Evolutionary conservation across 1,140 invertebrate genomes (phyloP).

Genomic region (Scylla paramamosain): DNA sequence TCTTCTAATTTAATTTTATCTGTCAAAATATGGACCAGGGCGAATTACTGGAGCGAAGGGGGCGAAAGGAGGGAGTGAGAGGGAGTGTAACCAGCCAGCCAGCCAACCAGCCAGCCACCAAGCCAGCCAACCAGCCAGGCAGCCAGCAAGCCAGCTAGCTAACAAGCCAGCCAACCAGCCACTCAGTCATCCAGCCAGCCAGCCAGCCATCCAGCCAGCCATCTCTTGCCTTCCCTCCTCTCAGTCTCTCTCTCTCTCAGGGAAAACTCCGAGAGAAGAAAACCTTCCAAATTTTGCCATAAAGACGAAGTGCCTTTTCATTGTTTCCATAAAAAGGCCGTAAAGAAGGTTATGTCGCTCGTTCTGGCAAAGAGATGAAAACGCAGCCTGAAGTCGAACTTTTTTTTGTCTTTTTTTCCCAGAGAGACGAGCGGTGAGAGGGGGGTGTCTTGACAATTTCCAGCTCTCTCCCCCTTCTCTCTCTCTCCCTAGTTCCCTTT

Average conservation of each 20-base stretch:
- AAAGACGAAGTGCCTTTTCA: slow-evolving; percentile 72
- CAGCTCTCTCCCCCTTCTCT: not conserved
- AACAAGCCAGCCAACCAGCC: not conserved
- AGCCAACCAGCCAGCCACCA: no score
- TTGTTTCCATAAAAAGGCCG: slow-evolving; percentile 71
- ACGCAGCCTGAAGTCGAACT: slow-evolving; percentile 57
- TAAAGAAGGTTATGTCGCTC: slow-evolving; percentile 68
- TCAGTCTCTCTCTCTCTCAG: not conserved
- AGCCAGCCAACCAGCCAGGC: no score
- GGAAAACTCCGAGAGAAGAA: slow-evolving; percentile 1
- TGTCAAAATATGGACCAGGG: slow-evolving; percentile 68
- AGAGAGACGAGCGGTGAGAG: not conserved
- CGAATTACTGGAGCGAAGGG: slow-evolving; percentile 25
- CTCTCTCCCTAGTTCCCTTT: slow-evolving; percentile 40
- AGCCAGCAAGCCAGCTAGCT: not conserved
- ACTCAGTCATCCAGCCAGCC: no score
- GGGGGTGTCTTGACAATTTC: not conserved
- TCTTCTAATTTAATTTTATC: slow-evolving; percentile 74
- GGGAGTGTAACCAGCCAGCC: not conserved
- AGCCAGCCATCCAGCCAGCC: no score
- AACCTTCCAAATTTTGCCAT: slow-evolving; percentile 64
- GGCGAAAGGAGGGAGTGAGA: not conserved
- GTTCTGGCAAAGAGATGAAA: slow-evolving; percentile 67
- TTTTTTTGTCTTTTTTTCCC: slow-evolving; percentile 24
- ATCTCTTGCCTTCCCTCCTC: not conserved